Base-by-base conservation (phyloP, 2,888 invertebrate species). In the Malthinus flaveolus region DNA sequence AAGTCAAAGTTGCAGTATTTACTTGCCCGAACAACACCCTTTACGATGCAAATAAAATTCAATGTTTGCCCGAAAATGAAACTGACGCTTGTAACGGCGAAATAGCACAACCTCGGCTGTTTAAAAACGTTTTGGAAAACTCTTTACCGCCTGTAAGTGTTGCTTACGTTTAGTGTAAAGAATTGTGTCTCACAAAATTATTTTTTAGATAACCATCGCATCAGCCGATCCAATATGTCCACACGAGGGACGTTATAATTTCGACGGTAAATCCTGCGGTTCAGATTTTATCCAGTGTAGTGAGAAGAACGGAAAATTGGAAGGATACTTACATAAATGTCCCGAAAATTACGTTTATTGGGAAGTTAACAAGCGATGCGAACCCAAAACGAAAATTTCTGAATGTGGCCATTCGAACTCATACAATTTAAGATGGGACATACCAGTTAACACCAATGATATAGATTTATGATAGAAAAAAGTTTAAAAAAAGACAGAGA, bases 11-110 rank as follows among this genome's bases (percentile, higher is more conserved):
- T 61, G 82, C 90, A 1, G 83, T 87, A 7, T 84, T 93, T 66
- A 86, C 86, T 64, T 93, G 93, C 76, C 91, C 91, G 8, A 86
- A 88, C 64, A 86, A 86, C 57, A 90, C 90, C 0, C 84, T 91
- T 49, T 93, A 87, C 69, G 89, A 91, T 70, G 88, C 91, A 71
- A 79, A 81, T 58, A 83, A 86, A 71, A 84, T 86, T 49, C 87
- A 91, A 70, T 93, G 93, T 74, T 81, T 89, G 42, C 84, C 86
- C 39, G 86, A 87, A 71, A 78, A 81, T 44, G 82, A 85, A 68
- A 82, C 84, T 37, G 80, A 83, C 62, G 78, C 82, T 63, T 88
- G 89, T 68, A 74, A 78, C 8, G 85, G 85, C 9, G 75, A 83
- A 71, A 83, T 82, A 62, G 83, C 85, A 2, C 80, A 80, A 64